These are phyloP conservation scores for Stichodactyla helianthus DNA, from an alignment of 64 coral and sea anemone species.

Conservation along the genomic window DNA sequence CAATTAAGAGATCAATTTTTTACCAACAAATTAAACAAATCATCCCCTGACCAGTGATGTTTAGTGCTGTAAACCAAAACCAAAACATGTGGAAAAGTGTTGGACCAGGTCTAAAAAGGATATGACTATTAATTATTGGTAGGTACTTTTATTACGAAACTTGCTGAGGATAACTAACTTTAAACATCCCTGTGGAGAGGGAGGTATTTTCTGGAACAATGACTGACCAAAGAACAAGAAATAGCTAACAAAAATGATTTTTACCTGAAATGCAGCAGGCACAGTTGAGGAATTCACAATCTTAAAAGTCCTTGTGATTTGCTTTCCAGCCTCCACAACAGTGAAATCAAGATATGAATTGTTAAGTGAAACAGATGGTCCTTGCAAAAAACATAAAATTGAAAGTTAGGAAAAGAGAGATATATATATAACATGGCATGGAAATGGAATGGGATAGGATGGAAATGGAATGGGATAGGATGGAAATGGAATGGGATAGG, in stretches of 20 bases:
- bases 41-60: too few relatives aligned
- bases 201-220: too few relatives aligned
- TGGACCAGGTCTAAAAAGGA: too few relatives aligned
- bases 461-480: too few relatives aligned
- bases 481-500: background rate
- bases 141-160: too few relatives aligned
- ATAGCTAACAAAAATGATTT: background rate
- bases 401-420: background rate
- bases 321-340: constrained; percentile 72
- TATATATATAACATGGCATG: background rate
- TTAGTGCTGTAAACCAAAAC: too few relatives aligned
- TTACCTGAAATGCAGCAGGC: constrained; percentile 78
- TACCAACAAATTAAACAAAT: too few relatives aligned
- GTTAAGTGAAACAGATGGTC: constrained; percentile 69
- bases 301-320: constrained; percentile 79
- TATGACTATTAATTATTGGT: too few relatives aligned
- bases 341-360: constrained; percentile 63
- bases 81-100: too few relatives aligned
- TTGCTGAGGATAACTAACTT: too few relatives aligned
- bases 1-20: background rate
- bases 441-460: background rate
- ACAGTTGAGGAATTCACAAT: constrained; percentile 75
- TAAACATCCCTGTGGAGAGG: too few relatives aligned
- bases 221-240: too few relatives aligned
- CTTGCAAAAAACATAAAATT: constrained; percentile 25